Base-by-base conservation (phyloP, 2,888 invertebrate species). In the Drosophila subsilvestris region DNA sequence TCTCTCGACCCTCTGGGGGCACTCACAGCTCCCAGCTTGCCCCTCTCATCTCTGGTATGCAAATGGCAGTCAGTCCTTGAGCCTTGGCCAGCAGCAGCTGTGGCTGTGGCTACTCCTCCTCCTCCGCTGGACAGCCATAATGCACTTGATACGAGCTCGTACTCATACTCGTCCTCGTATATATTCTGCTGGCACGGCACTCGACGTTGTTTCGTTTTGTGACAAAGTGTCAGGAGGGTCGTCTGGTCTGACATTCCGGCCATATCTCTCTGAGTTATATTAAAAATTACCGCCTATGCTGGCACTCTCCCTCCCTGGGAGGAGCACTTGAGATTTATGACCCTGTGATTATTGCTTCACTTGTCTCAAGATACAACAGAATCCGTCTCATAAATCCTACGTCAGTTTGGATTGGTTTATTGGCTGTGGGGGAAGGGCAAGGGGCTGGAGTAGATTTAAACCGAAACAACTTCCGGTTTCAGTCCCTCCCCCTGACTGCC, bases 321-420 rank as follows among this genome's bases (percentile, higher is more conserved):
- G 49, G 63, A 79, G 71, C 78, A 70, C 81, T 81, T 67, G 59
- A 69, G 76, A 84, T 86, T 84, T 84, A 83, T 83, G 79, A 74
- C 67, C 48, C 71, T 81, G 76, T 79, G 83, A 83, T 83, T 86
- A 83, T 86, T 83, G 83, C 85, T 76, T 83, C 80, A 86, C 85
- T 83, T 86, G 81, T 79, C 86, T 84, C 45, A 68, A 65, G 84
- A 76, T 83, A 79, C 63, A 78, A 42, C 47, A 63, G 70, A 63
- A 63, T 63, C 70, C 63, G 66, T 47, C 82, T 59, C 74, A 71
- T 71, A 71, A 71, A 71, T 71, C 71, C 71, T 51, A 63, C 57
- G 70, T 53, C 63, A 71, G 63, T 71, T 63, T 63, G 70, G 66
- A 66, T 66, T 66, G 66, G 66, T 65, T 66, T 66, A 66, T 66